Base-by-base conservation (phyloP, 2,113 vertebrate species). In the Phylloscopus whistleri region DNA sequence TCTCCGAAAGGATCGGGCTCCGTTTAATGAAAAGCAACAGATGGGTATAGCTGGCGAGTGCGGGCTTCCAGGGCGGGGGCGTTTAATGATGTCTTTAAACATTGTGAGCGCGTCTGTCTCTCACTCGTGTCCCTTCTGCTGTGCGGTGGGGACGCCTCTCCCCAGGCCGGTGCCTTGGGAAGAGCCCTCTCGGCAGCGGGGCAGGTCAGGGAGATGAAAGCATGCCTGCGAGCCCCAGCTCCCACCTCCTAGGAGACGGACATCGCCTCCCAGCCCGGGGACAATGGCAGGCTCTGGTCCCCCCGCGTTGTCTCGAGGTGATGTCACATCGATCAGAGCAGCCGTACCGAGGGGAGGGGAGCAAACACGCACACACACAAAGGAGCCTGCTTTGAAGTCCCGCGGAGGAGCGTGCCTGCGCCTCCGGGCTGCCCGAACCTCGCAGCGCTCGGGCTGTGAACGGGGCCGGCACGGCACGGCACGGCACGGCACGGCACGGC, bases 221-320 rank as follows among this genome's bases (percentile, higher is more conserved):
- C 98, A 98, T 98, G 98, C 98, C 97, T 98, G 97, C 41, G 94
- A 97, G 95, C 77, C 94, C 87, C 95, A 89, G 97, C 98, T 97
- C 97, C 96, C 95, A 98, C 98, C 98, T 98, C 98, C 98, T 98
- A 98, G 98, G 98, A 97, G 98, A 99, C 98, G 98, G 98, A 98
- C 98, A 98, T 98, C 94, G 97, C 97, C 97, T 97, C 98, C 98
- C 97, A 98, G 98, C 97, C 96, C 73, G 22, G 88, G 97, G 97
- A 99, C 98, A 99, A 99, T 98, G 90, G 96, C 79, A 46, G 94
- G 97, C 97, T 93, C 98, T 95, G 97, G 97, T 97, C 96, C 97
- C 98, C 97, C 93, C 43, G 91, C 96, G 62, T 90, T 55, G 97
- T 98, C 97, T 98, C 98, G 96, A 96, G 97, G 97, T 97, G 97